Percentiles rank a stretch among this genome's conserved stretches.
Evolutionary conservation across 2,888 invertebrate species (phyloP).

Genomic region (Pegoplata infirma): DNA sequence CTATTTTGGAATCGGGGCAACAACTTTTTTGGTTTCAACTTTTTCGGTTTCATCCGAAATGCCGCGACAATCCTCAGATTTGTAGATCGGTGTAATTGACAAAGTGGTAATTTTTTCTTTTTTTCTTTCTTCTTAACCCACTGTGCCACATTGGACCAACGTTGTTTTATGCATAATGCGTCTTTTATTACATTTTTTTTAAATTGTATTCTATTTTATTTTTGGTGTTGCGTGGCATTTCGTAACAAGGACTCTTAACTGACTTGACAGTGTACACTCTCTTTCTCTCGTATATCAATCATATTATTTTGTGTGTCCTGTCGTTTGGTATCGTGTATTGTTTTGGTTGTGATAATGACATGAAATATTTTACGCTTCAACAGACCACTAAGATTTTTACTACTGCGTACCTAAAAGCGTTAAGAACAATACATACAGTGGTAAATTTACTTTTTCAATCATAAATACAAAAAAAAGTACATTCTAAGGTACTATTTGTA

Average conservation of each 20-base stretch:
- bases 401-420: too few relatives aligned
- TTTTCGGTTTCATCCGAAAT: too few relatives aligned
- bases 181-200: conserved; percentile 58
- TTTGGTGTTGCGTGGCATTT: conserved; percentile 45
- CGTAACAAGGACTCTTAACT: conserved; percentile 43
- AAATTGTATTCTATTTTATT: conserved; percentile 15
- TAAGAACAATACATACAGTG: neutral
- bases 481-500: too few relatives aligned
- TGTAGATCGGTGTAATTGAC: too few relatives aligned
- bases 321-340: conserved; percentile 29
- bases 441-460: conserved; percentile 31
- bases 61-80: too few relatives aligned
- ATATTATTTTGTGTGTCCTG: conserved; percentile 46
- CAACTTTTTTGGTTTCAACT: too few relatives aligned
- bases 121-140: too few relatives aligned
- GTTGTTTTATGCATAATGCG: conserved; percentile 47
- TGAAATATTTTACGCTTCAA: conserved; percentile 60
- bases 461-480: too few relatives aligned
- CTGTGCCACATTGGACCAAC: conserved; percentile 21
- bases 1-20: too few relatives aligned
- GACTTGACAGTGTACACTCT: too few relatives aligned
- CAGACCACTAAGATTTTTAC: conserved; percentile 49
- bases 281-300: conserved; percentile 54
- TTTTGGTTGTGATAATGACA: conserved; percentile 58
- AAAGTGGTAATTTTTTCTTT: too few relatives aligned